Percentiles rank a stretch among this genome's conserved stretches.
Evolutionary conservation across 2,113 vertebrate species (phyloP).

Genomic region (Otolemur garnettii): DNA sequence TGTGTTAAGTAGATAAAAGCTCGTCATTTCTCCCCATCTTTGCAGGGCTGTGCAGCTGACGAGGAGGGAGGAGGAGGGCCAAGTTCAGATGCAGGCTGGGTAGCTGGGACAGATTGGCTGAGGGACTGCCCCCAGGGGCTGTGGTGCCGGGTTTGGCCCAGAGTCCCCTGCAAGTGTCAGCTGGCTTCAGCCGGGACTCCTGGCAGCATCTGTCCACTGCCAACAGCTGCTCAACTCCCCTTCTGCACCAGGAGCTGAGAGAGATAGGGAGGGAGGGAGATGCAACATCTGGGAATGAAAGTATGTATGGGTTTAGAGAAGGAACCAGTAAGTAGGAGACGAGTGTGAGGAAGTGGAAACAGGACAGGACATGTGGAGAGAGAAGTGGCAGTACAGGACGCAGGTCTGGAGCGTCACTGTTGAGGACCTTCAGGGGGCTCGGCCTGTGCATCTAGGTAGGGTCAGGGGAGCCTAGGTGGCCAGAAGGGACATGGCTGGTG

Average conservation of each 20-base stretch:
- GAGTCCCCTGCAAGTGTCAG: background rate
- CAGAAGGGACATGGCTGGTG: background rate
- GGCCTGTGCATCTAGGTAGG: background rate
- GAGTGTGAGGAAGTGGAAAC: background rate
- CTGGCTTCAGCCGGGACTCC: background rate
- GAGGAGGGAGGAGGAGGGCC: background rate
- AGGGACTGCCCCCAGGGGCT: background rate
- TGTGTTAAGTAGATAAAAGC: constrained; percentile 4
- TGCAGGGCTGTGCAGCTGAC: background rate
- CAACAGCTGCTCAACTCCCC: no score
- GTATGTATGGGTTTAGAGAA: background rate
- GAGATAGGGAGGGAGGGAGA: background rate
- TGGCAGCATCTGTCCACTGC: no score
- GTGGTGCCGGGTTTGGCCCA: background rate
- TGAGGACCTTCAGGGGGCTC: background rate
- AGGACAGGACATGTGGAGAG: background rate
- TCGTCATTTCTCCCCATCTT: background rate
- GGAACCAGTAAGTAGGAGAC: constrained; percentile 40
- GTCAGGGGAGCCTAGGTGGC: no score
- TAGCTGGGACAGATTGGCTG: background rate
- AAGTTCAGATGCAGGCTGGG: background rate
- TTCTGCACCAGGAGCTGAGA: background rate
- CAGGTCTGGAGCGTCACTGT: background rate
- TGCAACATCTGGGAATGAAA: background rate
- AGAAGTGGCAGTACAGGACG: background rate